A percentile compares a stretch with the other conserved stretches of the same genome.
phyloP scores from a whole-genome alignment of 2,113 vertebrate species.

The Bombycilla garrulus region DNA sequence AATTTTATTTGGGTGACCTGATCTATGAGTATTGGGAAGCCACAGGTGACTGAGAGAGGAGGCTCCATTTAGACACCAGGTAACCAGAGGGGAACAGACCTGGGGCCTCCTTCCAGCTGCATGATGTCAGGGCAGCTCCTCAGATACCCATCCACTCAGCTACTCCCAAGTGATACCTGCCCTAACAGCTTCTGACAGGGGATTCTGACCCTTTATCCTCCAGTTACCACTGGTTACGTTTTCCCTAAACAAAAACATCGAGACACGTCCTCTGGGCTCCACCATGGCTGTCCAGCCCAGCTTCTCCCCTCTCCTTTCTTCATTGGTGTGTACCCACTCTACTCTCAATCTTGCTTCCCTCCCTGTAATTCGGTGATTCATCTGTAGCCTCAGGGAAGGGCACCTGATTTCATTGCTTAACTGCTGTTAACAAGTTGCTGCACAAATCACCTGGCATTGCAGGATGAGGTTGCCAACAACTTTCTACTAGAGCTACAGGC shows the following conservation, averaged over 20 bases:
- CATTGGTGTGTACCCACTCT: background rate
- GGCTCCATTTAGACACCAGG: background rate
- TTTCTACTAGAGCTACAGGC: background rate
- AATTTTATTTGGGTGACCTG: background rate
- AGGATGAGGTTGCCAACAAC: background rate
- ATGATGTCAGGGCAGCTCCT: background rate
- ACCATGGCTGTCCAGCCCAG: background rate
- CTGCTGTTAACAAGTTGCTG: conserved; percentile 51
- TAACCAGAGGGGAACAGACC: background rate
- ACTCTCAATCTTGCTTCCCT: background rate
- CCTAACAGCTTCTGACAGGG: background rate
- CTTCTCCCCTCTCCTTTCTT: background rate
- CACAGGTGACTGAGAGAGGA: background rate
- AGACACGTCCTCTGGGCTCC: background rate
- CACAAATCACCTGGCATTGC: conserved; percentile 32
- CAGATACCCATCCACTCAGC: background rate
- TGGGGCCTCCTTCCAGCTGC: background rate
- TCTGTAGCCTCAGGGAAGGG: background rate
- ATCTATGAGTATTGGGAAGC: background rate
- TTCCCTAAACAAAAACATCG: background rate
- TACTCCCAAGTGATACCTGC: background rate
- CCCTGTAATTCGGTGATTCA: conserved; percentile 19
- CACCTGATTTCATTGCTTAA: conserved; percentile 57
- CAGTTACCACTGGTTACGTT: background rate
- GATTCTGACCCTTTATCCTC: conserved; percentile 1